Base-by-base conservation (phyloP, 2,797 vertebrate species). In the Crocodylus rhombifer region DNA sequence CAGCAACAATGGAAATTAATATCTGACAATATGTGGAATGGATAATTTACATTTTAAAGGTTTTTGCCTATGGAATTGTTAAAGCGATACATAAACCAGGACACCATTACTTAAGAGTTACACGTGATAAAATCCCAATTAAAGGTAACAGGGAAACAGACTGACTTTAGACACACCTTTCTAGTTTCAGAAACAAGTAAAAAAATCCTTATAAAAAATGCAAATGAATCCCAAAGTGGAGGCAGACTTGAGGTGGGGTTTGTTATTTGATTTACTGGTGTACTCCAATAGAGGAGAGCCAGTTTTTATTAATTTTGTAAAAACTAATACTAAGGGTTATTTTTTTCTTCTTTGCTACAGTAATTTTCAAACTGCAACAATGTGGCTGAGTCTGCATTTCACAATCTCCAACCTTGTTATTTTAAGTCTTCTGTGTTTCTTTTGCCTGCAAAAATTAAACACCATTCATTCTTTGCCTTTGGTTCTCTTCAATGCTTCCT, bases 41-140 rank as follows among this genome's bases (percentile, higher is more conserved):
- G 80, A 62, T 7, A 36, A 65, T 16, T 74, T 62, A 42, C 80
- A 3, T 36, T 91, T 88, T 25, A 75, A 89, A 83, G 76, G 86
- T 42, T 51, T 51, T 0, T 20, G 8, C 8, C 21, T 55, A 77
- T 3, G 14, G 13, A 78, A 87, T 16, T 61, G 77, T 1, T 62
- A 23, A 61, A 65, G 75, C 28, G 80, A 64, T 15, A 74, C 28
- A 77, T 56, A 93, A 86, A 28, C 4, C 73, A 14, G 4, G 25
- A 82, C 17, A 7, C 10, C 84, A 80, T 77, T 82, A 81, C 87
- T 84, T 36, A 65, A 71, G 84, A 86, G 36, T 60, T 61, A 75
- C 8, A 74, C 74, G 67, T 4, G 86, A 88, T 76, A 88, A 93
- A 86, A 90, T 10, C 65, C 2, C 76, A 92, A 94, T 67, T 77